Conservation (phyloP, 2,797 vertebrate species). For the Neostethus bicornis region DNA sequence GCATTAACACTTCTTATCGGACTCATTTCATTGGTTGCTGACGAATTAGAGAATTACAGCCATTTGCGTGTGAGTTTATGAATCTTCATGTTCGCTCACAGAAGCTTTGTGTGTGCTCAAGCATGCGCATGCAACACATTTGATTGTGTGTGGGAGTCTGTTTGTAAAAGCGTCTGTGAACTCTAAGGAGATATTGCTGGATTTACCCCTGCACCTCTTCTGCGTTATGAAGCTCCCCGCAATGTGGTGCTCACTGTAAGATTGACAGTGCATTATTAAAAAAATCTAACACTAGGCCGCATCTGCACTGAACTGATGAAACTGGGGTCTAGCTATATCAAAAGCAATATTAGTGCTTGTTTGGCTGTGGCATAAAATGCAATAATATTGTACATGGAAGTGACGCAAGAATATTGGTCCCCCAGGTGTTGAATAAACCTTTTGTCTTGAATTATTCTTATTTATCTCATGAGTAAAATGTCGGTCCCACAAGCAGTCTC, state of each 20-base stretch:
- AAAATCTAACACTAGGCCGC: conserved; percentile 75
- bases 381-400: conserved; percentile 73
- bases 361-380: conserved; percentile 76
- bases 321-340: conserved; percentile 70
- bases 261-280: conserved; percentile 85
- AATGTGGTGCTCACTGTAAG: conserved; percentile 65
- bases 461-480: conserved; percentile 56
- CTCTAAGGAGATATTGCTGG: conserved; percentile 73
- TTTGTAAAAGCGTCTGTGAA: conserved; percentile 51
- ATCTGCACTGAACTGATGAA: conserved; percentile 80
- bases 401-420: conserved; percentile 71
- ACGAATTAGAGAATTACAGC: conserved; percentile 24
- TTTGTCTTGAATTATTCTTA: conserved; percentile 69
- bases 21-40: conserved; percentile 26
- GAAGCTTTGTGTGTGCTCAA: neutral
- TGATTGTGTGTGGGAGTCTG: conserved; percentile 50
- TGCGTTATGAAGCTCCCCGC: conserved; percentile 73
- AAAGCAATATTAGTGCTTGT: conserved; percentile 80
- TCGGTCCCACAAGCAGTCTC: conserved; percentile 38
- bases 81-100: conserved; percentile 4
- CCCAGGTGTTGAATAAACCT: conserved; percentile 62
- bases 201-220: conserved; percentile 68
- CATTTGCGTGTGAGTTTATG: conserved; percentile 16
- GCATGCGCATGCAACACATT: conserved; percentile 9
- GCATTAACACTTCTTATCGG: neutral